Conservation (phyloP, 2,888 invertebrate genomes). For the Neoascia interrupta region DNA sequence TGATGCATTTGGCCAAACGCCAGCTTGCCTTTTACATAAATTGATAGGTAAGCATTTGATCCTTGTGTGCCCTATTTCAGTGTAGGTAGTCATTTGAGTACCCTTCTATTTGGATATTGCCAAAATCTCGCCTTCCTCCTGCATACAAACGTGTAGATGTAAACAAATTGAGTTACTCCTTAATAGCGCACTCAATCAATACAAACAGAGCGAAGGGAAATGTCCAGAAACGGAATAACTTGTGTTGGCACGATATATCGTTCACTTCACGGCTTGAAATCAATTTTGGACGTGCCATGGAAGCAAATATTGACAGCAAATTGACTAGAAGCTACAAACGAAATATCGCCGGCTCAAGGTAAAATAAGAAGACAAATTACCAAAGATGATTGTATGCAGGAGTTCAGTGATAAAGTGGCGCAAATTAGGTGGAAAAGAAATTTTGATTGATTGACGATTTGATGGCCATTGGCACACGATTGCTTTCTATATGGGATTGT, state of each 20-base stretch:
- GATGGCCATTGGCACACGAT: too few species aligned
- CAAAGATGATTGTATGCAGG: constrained; percentile 29
- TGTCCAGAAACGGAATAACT: constrained; percentile 2
- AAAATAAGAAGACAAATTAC: constrained; percentile 41
- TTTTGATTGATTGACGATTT: constrained; percentile 27
- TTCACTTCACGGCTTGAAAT: constrained; percentile 25
- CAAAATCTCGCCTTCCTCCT: background rate
- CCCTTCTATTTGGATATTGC: background rate
- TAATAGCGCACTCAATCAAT: constrained; percentile 50
- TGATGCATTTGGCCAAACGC: constrained; percentile 19
- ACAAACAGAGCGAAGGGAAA: background rate
- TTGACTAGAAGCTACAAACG: constrained; percentile 24
- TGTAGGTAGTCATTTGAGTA: too few species aligned
- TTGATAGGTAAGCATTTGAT: background rate
- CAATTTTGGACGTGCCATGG: constrained; percentile 52
- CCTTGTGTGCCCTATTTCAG: background rate
- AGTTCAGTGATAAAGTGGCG: constrained; percentile 16
- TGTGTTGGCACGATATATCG: constrained; percentile 24
- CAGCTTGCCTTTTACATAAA: constrained; percentile 19
- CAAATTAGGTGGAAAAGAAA: constrained; percentile 28
- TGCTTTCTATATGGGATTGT: too few species aligned
- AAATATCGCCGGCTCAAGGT: constrained; percentile 22
- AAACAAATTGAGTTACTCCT: constrained; percentile 51
- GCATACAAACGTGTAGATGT: background rate
- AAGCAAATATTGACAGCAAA: constrained; percentile 41